A percentile compares a stretch with the other conserved stretches of the same genome.
Conservation (phyloP, 1,140 invertebrate genomes). For the Nylanderia fulva region DNA sequence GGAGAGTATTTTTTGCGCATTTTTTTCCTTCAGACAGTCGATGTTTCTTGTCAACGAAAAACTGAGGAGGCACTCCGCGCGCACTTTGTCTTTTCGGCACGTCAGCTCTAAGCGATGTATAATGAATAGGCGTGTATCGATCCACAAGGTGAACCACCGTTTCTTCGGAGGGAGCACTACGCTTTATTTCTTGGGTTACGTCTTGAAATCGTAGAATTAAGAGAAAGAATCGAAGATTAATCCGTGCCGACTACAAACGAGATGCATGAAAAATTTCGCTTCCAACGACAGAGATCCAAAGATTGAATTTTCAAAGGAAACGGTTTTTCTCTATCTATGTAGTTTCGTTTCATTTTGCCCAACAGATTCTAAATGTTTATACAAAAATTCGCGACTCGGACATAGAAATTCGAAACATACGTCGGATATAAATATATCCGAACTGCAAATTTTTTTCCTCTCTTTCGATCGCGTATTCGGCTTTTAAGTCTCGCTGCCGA, state of each 20-base stretch:
- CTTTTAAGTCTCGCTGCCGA: conserved; percentile 40
- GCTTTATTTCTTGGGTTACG: not conserved
- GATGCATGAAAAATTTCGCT: not conserved
- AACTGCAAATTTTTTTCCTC: conserved; percentile 24
- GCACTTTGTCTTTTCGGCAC: not conserved
- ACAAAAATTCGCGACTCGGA: not conserved
- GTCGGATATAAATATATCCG: not conserved
- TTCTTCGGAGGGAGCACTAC: not conserved
- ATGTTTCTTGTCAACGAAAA: not conserved
- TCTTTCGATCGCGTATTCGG: not conserved
- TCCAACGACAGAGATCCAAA: not conserved
- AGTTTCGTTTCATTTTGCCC: conserved; percentile 13
- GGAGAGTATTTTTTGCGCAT: conserved; percentile 17
- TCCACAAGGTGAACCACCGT: conserved; percentile 12
- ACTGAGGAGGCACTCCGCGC: not conserved
- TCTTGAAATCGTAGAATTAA: not conserved
- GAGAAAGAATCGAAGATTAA: not conserved
- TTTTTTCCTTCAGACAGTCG: not conserved
- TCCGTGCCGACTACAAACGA: not conserved
- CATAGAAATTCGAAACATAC: not conserved
- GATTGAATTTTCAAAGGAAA: not conserved
- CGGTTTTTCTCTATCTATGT: not conserved
- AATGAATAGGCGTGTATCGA: conserved; percentile 1
- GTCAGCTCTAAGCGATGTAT: conserved; percentile 5
- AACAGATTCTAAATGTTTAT: not conserved